Evolutionary conservation across 2,797 vertebrate genomes (phyloP).

Genomic region (Jordanella pulchra): DNA sequence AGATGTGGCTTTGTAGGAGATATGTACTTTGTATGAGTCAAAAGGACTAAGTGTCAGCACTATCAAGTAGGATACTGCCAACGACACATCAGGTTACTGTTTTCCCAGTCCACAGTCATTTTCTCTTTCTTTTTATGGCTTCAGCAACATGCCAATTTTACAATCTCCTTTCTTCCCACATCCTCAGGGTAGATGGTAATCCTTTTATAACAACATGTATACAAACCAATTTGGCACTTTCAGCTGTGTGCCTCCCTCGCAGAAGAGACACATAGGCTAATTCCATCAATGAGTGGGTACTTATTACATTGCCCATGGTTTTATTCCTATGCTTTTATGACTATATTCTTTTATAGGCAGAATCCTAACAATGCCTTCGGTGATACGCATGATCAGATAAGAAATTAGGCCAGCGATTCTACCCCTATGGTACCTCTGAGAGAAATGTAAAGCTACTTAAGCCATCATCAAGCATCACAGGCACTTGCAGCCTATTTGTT

Average conservation of each 20-base stretch:
- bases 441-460: slow-evolving; percentile 42
- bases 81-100: slow-evolving; percentile 34
- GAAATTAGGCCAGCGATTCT: slow-evolving; percentile 49
- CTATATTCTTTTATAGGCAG: slow-evolving; percentile 63
- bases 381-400: slow-evolving; percentile 59
- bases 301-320: slow-evolving; percentile 58
- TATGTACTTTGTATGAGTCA: slow-evolving; percentile 62
- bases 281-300: slow-evolving; percentile 72
- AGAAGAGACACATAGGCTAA: slow-evolving; percentile 69
- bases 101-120: slow-evolving; percentile 15
- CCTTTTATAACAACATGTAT: slow-evolving; percentile 75
- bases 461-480: slow-evolving; percentile 41
- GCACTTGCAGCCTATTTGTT: slow-evolving; percentile 63
- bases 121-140: slow-evolving; percentile 45
- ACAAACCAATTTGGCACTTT: slow-evolving; percentile 76
- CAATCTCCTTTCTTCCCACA: slow-evolving; percentile 64
- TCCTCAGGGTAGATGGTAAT: slow-evolving; percentile 75
- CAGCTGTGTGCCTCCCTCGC: slow-evolving; percentile 62
- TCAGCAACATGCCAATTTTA: slow-evolving; percentile 67
- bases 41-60: slow-evolving; percentile 53
- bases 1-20: slow-evolving; percentile 30
- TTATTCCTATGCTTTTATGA: slow-evolving; percentile 53
- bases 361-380: slow-evolving; percentile 64
- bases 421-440: slow-evolving; percentile 52
- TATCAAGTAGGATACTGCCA: slow-evolving; percentile 39